Conservation (phyloP, 1,140 invertebrate species). For the Elymnias hypermnestra region DNA sequence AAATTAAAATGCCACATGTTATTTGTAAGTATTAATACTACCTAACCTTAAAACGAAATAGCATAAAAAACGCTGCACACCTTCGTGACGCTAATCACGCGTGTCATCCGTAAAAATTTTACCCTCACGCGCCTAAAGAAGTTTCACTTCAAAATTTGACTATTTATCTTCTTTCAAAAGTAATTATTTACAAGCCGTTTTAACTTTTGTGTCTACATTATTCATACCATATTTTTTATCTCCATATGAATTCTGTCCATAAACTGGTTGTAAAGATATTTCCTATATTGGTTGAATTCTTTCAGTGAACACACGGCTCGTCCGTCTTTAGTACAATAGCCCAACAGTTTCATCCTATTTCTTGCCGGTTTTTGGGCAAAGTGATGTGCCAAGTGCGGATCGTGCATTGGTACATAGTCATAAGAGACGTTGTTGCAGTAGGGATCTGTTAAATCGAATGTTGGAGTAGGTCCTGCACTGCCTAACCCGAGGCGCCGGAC, state of each 20-base stretch:
- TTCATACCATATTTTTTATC: slow-evolving; percentile 50
- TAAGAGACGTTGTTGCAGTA: slow-evolving; percentile 65
- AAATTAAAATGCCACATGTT: no score
- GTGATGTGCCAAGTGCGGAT: slow-evolving; percentile 59
- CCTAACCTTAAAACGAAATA: no score
- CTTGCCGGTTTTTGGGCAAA: slow-evolving; percentile 49
- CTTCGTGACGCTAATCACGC: no score
- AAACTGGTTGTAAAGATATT: slow-evolving; percentile 59
- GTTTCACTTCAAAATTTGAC: no score
- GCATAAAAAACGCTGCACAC: no score
- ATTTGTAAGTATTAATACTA: no score
- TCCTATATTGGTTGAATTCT: slow-evolving; percentile 67
- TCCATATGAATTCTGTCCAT: slow-evolving; percentile 62
- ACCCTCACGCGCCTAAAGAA: no score
- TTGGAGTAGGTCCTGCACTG: slow-evolving; percentile 31
- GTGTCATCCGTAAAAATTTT: no score
- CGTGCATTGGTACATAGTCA: slow-evolving; percentile 65
- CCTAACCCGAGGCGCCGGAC: slow-evolving; percentile 55
- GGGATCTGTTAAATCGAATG: slow-evolving; percentile 59
- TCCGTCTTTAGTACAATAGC: slow-evolving; percentile 51
- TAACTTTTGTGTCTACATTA: not conserved
- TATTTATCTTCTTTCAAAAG: not conserved
- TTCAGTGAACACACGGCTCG: slow-evolving; percentile 58
- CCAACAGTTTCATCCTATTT: slow-evolving; percentile 48
- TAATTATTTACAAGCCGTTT: not conserved